Evolutionary conservation across 1,140 invertebrate genomes (phyloP).

Genomic region (Odontomachus brunneus): DNA sequence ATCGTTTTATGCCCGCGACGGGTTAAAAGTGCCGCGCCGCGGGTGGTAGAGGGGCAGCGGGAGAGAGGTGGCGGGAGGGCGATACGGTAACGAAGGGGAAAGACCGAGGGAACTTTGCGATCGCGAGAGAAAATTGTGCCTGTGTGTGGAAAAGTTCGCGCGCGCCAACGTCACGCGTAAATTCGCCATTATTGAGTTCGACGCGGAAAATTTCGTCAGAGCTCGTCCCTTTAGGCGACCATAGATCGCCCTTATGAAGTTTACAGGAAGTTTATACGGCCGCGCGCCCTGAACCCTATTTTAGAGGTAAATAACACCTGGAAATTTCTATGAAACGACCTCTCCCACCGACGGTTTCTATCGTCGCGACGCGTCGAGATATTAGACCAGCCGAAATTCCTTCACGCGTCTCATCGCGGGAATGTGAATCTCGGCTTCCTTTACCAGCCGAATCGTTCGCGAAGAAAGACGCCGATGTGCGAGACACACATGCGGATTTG

Average conservation of each 20-base stretch:
- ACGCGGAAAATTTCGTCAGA: slow-evolving; percentile 56
- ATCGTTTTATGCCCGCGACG: slow-evolving; percentile 52
- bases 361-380: slow-evolving; percentile 10
- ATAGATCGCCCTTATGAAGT: slow-evolving; percentile 40
- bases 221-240: slow-evolving; percentile 34
- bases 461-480: no score
- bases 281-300: neutral
- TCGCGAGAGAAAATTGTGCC: slow-evolving; percentile 54
- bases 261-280: slow-evolving; percentile 49
- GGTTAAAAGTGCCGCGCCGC: slow-evolving; percentile 27
- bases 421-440: neutral
- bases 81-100: slow-evolving; percentile 53
- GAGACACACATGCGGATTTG: no score
- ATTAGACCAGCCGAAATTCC: slow-evolving; percentile 1
- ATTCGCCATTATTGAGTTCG: slow-evolving; percentile 68
- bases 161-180: slow-evolving; percentile 46
- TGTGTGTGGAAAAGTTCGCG: slow-evolving; percentile 40
- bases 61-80: neutral
- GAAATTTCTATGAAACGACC: slow-evolving; percentile 2
- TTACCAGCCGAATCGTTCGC: neutral
- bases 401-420: no score
- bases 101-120: slow-evolving; percentile 61
- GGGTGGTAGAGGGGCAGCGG: no score
- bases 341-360: no score
- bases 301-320: slow-evolving; percentile 47